Base-by-base conservation (phyloP, 1,140 invertebrate species). In the Caenorhabditis brenneri region DNA sequence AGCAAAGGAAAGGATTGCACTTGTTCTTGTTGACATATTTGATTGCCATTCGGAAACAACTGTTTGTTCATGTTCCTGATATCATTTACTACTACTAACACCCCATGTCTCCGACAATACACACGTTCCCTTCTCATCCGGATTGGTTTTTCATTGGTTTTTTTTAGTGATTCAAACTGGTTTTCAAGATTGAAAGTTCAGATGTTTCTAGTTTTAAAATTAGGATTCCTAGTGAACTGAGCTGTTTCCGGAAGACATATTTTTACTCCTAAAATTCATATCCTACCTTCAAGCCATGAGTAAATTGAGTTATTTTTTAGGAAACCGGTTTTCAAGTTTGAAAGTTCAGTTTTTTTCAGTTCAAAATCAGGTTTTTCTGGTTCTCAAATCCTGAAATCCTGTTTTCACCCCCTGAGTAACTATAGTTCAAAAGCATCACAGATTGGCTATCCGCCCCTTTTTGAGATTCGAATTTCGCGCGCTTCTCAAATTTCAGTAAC, bases 381-480 rank as follows among this genome's bases (percentile, higher is more conserved):
- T 12, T 6, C 39, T 42, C 5, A 6, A 42, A 12, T 42, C 39
- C 12, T 42, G n/a, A n/a, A n/a, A 5, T 42, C 12, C 39, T 42
- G 5, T 12, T 42, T 42, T 42, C 12, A 6, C 39, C 12, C 39
- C 39, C 12, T 42, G 12, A 6, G 39, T 12, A 29, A n/a, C 22
- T 27, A 27, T 10, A 42, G 36, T 24, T 24, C 19, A 12, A 36
- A 27, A 22, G 29, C 65, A 74, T 74, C 65, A 74, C 36, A 74
- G 65, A 74, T 74, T 42, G 65, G n/a, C 39, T 42, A n/a, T n/a
- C n/a, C n/a, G n/a, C n/a, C n/a, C 5, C 58, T 24, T 29, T 65
- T 65, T 65, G 65, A 74, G 65, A 74, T 74, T 74, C 65, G 36
- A 42, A 74, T 74, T 74, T 74, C 65, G 65, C 65, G 65, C 65